Evolutionary conservation across 2,888 invertebrate species (phyloP), one percentile per base, ranked within the genome.

Genomic region (Tachina fera): DNA sequence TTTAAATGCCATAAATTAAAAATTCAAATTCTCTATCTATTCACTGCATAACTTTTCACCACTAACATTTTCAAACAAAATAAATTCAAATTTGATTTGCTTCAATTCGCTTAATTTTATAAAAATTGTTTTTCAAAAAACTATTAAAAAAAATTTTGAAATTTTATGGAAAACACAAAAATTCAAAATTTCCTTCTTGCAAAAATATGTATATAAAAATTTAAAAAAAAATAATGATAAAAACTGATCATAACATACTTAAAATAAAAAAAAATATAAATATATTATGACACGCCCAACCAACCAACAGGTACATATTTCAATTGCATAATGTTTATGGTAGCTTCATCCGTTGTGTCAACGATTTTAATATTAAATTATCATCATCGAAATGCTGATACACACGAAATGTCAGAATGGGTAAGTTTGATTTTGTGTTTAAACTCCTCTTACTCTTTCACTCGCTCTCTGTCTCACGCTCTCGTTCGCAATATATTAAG

Each of bases 301-400:
- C 91, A 91, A 91, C 91, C 91, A 92, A 94, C 92, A 96, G 97
- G 97, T 93, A 98, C 98, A 90, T 98, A 98, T 95, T 99, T 99
- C 95, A 98, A 98, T 95, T 98, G 98, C 94, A 98, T 98, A 94
- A 99, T 99, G 99, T 98, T 99, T 94, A 98, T 99, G 98, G 98
- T 98, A 94, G 98, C 98, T 91, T 97, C 98, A 91, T 98, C 98
- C 89, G 98, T 99, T 93, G 98, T 98, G 92, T 98, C 98, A 93
- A 99, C 98, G 88, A 98, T 99, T 92, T 96, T 98, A 92, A 98
- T 99, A 93, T 96, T 99, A 92, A 99, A 99, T 94, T 98, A 98
- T 94, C 99, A 99, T 94, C 98, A 99, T 94, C 96, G 98, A 92
- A 98, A 97, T 93, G 96, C 98, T 90, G 98, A 98, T 94, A 98